Evolutionary conservation across 2,113 vertebrate species (phyloP).

Genomic region (Bubo blakistoni): DNA sequence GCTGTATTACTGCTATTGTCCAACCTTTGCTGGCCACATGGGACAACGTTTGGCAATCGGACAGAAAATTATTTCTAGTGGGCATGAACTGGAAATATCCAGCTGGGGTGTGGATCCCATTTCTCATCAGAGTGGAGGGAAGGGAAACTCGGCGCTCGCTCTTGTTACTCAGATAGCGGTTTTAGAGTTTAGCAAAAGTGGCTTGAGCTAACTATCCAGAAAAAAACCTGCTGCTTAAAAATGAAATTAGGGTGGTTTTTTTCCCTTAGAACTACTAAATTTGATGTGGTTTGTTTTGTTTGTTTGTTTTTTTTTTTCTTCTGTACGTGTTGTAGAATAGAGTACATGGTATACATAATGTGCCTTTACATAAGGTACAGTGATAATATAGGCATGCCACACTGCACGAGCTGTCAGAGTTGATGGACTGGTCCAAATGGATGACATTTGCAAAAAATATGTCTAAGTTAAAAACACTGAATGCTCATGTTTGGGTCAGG

Average conservation of each 20-base stretch:
- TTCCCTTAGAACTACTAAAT: background rate
- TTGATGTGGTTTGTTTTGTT: background rate
- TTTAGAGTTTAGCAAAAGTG: background rate
- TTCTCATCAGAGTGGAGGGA: background rate
- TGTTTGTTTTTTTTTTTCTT: background rate
- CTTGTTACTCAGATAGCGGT: background rate
- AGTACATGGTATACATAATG: background rate
- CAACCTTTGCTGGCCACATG: conserved; percentile 37
- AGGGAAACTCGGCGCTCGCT: background rate
- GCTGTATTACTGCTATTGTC: conserved; percentile 49
- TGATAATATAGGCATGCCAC: background rate
- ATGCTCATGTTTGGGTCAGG: background rate
- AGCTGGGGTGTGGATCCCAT: conserved; percentile 10
- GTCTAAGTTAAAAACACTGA: background rate
- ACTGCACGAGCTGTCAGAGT: conserved; percentile 51
- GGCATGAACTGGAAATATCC: conserved; percentile 47
- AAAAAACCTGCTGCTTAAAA: background rate
- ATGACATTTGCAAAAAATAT: conserved; percentile 2
- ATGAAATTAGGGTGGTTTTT: background rate
- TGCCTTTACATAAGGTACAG: background rate
- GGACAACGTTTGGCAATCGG: conserved; percentile 21
- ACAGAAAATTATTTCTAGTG: conserved; percentile 42
- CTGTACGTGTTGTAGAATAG: rapidly evolving
- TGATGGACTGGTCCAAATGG: conserved; percentile 70
- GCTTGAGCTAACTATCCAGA: conserved; percentile 4